A percentile compares a stretch with the other conserved stretches of the same genome.
Evolutionary conservation across 2,113 vertebrate genomes (phyloP).

Genomic region (Nothoprocta perdicaria): DNA sequence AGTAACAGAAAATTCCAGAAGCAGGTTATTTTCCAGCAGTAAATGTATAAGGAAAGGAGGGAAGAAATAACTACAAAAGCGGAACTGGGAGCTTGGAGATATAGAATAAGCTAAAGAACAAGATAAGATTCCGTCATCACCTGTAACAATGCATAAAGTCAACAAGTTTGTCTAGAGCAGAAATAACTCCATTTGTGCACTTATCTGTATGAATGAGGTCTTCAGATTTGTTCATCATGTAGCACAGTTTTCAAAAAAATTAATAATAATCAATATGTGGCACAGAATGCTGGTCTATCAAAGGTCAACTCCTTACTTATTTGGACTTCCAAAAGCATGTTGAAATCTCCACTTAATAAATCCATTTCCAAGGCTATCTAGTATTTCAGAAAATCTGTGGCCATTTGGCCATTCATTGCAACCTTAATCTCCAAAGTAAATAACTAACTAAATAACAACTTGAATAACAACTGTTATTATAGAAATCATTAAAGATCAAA

Average conservation of each 20-base stretch:
- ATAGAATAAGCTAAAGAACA: not conserved
- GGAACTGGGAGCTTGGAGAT: not conserved
- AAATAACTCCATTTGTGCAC: not conserved
- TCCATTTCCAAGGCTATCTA: not conserved
- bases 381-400: not conserved
- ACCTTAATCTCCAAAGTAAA: not conserved
- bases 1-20: not conserved
- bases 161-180: not conserved
- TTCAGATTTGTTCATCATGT: not conserved
- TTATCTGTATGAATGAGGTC: not conserved
- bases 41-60: not conserved
- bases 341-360: too few relatives aligned
- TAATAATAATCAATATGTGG: not conserved
- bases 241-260: not conserved
- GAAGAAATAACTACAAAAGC: not conserved
- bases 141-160: not conserved
- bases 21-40: not conserved
- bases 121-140: not conserved
- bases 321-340: not conserved
- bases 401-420: rapidly evolving
- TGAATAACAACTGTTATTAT: not conserved
- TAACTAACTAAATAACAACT: not conserved
- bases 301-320: not conserved
- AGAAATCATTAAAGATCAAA: not conserved
- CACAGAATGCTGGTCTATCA: not conserved